Percentiles rank a stretch among this genome's conserved stretches.
These are phyloP conservation scores for Anoplopoma fimbria DNA, from an alignment of 2,113 vertebrate species.

Conservation along the genomic window DNA sequence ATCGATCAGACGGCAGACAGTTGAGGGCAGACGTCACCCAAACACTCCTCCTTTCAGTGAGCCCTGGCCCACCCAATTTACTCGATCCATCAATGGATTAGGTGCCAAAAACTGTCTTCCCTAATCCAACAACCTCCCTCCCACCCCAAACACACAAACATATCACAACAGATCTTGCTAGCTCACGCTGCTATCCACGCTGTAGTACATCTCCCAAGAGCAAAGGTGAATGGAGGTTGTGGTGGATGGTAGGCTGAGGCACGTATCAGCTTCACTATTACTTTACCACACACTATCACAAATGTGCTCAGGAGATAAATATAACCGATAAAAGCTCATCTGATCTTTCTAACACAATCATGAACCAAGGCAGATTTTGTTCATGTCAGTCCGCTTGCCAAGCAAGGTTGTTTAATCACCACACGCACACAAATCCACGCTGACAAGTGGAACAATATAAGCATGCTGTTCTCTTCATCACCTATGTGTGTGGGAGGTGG, in stretches of 20 bases:
- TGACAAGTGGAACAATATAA: conserved; percentile 27
- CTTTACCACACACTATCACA: conserved; percentile 4
- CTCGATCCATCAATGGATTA: conserved; percentile 76
- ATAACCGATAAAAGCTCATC: neutral
- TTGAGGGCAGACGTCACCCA: conserved; percentile 63
- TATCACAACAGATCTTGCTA: conserved; percentile 45
- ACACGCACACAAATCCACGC: conserved; percentile 24
- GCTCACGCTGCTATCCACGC: conserved; percentile 27
- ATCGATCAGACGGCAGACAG: conserved; percentile 69
- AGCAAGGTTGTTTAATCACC: conserved; percentile 24
- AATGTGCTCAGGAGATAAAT: conserved; percentile 14
- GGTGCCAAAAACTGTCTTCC: conserved; percentile 71
- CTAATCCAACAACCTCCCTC: conserved; percentile 63
- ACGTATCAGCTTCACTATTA: neutral
- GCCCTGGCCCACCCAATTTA: conserved; percentile 73
- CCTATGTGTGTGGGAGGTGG: conserved; percentile 57
- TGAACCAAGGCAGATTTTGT: neutral
- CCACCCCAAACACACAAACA: conserved; percentile 70
- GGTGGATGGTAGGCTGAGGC: conserved; percentile 19
- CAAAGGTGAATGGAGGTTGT: conserved; percentile 48
- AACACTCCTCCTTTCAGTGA: conserved; percentile 64
- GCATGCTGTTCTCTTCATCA: conserved; percentile 68
- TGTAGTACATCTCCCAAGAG: conserved; percentile 33
- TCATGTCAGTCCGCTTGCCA: neutral
- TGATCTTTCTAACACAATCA: conserved; percentile 5